phyloP scores from a whole-genome alignment of 2,797 vertebrate species.

The Apogon talboti region DNA sequence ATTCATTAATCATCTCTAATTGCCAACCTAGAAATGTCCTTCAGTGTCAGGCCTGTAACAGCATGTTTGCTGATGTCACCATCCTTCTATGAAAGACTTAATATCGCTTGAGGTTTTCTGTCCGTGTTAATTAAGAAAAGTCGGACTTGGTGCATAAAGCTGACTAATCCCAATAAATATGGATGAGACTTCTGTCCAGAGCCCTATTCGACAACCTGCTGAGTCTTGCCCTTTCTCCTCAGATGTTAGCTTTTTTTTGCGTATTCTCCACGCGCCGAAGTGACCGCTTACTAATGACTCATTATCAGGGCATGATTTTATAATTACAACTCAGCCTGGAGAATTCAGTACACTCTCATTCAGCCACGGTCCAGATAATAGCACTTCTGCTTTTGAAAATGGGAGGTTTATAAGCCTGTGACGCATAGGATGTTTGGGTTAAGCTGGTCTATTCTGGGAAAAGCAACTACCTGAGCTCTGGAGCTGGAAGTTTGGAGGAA shows the following conservation, averaged over 20 bases:
- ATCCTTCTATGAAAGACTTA: conserved; percentile 17
- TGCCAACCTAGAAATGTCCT: conserved; percentile 20
- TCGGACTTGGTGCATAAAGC: conserved; percentile 59
- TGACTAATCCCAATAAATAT: conserved; percentile 75
- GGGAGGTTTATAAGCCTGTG: conserved; percentile 37
- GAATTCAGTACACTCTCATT: conserved; percentile 32
- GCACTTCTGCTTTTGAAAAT: conserved; percentile 45
- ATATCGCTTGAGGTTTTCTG: conserved; percentile 43
- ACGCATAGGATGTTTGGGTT: conserved; percentile 67
- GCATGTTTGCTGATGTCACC: conserved; percentile 17
- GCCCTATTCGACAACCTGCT: conserved; percentile 54
- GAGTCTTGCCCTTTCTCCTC: conserved; percentile 44
- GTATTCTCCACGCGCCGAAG: conserved; percentile 31
- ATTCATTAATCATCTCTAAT: conserved; percentile 11
- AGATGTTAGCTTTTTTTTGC: conserved; percentile 35
- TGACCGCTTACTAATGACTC: conserved; percentile 60
- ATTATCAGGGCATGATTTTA: conserved; percentile 57
- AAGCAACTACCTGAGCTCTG: conserved; percentile 54
- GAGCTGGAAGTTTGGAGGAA: conserved; percentile 64
- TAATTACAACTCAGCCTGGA: conserved; percentile 50
- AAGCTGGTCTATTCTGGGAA: conserved; percentile 67
- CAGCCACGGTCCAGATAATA: conserved; percentile 29
- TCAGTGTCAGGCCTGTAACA: conserved; percentile 18
- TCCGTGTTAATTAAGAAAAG: conserved; percentile 63
- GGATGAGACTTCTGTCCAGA: conserved; percentile 54